Conservation (phyloP, 2,113 vertebrate genomes). For the Cephalopterus ornatus region DNA sequence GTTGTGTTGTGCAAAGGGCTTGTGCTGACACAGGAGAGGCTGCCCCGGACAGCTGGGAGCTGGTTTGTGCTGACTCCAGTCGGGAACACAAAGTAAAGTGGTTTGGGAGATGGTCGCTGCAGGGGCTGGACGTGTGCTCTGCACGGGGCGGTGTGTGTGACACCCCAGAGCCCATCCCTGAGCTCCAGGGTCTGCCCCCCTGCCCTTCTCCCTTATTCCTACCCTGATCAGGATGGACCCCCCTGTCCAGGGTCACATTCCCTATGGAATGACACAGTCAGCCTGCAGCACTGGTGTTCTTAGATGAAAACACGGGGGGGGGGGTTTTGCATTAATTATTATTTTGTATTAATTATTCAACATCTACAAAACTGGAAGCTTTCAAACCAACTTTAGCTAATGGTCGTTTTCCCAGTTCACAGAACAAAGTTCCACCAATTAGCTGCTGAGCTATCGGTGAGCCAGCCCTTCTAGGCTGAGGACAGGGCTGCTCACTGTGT, state of each 20-base stretch:
- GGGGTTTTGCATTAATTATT: neutral
- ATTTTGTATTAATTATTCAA: neutral
- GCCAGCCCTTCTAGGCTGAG: neutral
- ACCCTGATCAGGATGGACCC: fast-evolving
- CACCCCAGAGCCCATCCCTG: fast-evolving
- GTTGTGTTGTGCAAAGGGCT: neutral
- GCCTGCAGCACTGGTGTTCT: neutral
- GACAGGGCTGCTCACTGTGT: neutral
- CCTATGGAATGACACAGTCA: fast-evolving
- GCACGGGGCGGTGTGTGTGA: fast-evolving
- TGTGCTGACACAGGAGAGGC: neutral
- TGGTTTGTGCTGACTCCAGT: neutral
- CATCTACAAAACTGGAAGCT: neutral
- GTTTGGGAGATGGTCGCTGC: neutral
- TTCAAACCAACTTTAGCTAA: neutral
- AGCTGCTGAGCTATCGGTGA: neutral
- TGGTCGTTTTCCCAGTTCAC: neutral
- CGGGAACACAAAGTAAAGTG: neutral
- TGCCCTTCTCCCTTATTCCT: fast-evolving
- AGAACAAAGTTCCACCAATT: fast-evolving
- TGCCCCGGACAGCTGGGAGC: neutral
- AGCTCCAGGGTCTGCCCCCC: neutral
- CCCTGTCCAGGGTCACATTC: neutral
- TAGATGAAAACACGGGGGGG: neutral
- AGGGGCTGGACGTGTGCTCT: fast-evolving